Evolutionary conservation across 2,888 invertebrate genomes (phyloP).

Genomic region (Scrobipalpa costella): DNA sequence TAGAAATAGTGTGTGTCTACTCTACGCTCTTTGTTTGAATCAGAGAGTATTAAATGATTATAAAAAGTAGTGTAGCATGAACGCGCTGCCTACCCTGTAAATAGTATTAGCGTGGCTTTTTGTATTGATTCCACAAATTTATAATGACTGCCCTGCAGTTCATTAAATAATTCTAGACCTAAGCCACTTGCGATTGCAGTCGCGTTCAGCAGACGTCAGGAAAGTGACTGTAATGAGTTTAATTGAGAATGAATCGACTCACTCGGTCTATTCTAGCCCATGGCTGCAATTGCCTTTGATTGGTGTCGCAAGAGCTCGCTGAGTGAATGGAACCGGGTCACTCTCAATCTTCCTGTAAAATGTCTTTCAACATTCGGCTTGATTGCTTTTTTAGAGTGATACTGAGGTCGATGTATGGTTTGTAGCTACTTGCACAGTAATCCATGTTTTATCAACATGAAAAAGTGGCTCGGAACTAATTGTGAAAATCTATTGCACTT

Average conservation of each 20-base stretch:
- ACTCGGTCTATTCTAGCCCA: constrained; percentile 3
- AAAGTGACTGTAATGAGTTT: constrained; percentile 9
- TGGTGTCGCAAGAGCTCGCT: constrained; percentile 11
- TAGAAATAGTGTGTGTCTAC: too few relatives aligned
- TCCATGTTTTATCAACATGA: too few relatives aligned
- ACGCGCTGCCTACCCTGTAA: too few relatives aligned
- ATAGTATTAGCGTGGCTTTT: too few relatives aligned
- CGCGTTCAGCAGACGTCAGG: not conserved
- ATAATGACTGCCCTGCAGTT: too few relatives aligned
- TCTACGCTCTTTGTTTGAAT: too few relatives aligned
- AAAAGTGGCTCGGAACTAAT: too few relatives aligned
- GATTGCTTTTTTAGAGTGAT: not conserved
- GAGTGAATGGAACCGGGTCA: not conserved
- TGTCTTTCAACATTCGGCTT: not conserved
- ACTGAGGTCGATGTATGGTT: not conserved
- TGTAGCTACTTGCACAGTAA: not conserved
- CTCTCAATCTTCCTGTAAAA: not conserved
- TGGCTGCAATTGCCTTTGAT: not conserved
- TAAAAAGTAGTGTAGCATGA: too few relatives aligned
- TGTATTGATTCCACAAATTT: too few relatives aligned
- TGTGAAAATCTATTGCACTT: too few relatives aligned
- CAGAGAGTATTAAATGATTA: too few relatives aligned
- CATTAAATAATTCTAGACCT: not conserved
- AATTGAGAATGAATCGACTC: constrained; percentile 1
- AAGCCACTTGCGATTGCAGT: not conserved